phyloP scores from a whole-genome alignment of 2,888 invertebrate genomes.

The Melanchra persicariae region DNA sequence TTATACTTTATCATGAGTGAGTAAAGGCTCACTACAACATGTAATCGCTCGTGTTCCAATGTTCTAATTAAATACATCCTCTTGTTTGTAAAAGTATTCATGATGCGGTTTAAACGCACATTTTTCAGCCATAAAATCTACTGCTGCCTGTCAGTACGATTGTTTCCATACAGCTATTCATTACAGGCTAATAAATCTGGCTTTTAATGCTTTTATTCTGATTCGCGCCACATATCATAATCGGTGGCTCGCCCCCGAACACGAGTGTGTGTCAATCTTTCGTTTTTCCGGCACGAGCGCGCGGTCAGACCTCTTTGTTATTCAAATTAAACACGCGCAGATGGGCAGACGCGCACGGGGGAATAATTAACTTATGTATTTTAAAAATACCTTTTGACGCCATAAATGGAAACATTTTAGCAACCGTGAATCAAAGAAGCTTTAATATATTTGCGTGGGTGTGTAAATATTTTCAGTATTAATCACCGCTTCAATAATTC shows the following conservation, averaged over 20 bases:
- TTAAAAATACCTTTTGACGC: constrained; percentile 63
- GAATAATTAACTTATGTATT: constrained; percentile 85
- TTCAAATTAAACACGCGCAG: constrained; percentile 84
- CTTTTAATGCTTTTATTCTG: constrained; percentile 54
- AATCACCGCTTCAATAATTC: constrained; percentile 37
- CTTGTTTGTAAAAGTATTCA: not conserved
- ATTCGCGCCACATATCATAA: constrained; percentile 67
- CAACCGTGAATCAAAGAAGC: constrained; percentile 23
- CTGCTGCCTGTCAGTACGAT: constrained; percentile 12
- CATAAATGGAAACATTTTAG: constrained; percentile 54
- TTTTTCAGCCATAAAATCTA: not conserved
- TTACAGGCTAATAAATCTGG: constrained; percentile 47
- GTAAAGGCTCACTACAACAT: not conserved
- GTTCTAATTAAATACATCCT: not conserved
- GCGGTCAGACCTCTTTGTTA: constrained; percentile 85
- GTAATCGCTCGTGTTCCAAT: not conserved
- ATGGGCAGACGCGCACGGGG: constrained; percentile 74
- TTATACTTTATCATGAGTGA: not conserved
- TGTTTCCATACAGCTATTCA: constrained; percentile 32
- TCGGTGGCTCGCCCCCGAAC: constrained; percentile 65
- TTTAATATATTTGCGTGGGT: constrained; percentile 29
- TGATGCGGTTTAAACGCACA: not conserved
- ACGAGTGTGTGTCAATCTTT: constrained; percentile 81
- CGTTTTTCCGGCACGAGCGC: constrained; percentile 78
- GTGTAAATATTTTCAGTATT: constrained; percentile 47